A percentile compares a stretch with the other conserved stretches of the same genome.
Evolutionary conservation across 2,113 vertebrate species (phyloP).

Genomic region (Chloroceryle aenea): DNA sequence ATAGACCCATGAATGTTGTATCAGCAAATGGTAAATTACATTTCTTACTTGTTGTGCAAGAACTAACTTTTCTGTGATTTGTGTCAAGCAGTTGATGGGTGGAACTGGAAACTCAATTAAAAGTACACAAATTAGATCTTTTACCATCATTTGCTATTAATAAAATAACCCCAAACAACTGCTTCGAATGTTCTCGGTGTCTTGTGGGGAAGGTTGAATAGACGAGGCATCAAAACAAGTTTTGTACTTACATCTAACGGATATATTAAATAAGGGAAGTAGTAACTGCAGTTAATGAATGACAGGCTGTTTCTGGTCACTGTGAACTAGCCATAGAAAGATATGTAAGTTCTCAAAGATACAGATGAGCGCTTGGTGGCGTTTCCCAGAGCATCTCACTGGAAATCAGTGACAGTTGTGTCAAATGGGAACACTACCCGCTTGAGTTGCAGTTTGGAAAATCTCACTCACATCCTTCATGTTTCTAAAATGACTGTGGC

Average conservation of each 20-base stretch:
- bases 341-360: neutral
- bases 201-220: neutral
- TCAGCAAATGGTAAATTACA: neutral
- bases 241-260: neutral
- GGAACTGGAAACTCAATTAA: neutral
- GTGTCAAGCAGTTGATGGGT: neutral
- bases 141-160: neutral
- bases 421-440: neutral
- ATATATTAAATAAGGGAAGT: neutral
- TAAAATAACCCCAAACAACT: neutral
- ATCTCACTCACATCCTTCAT: constrained; percentile 24
- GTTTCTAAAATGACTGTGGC: constrained; percentile 5
- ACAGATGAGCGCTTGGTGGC: neutral
- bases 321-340: neutral
- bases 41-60: neutral
- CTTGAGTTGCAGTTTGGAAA: constrained; percentile 23
- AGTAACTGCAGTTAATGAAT: neutral
- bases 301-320: neutral
- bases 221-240: neutral
- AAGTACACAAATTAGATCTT: neutral
- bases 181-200: neutral
- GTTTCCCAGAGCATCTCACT: neutral
- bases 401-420: neutral
- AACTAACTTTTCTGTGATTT: neutral
- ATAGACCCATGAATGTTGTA: rapidly evolving